phyloP scores from a whole-genome alignment of 2,888 invertebrate species.

The Catocala sponsa region DNA sequence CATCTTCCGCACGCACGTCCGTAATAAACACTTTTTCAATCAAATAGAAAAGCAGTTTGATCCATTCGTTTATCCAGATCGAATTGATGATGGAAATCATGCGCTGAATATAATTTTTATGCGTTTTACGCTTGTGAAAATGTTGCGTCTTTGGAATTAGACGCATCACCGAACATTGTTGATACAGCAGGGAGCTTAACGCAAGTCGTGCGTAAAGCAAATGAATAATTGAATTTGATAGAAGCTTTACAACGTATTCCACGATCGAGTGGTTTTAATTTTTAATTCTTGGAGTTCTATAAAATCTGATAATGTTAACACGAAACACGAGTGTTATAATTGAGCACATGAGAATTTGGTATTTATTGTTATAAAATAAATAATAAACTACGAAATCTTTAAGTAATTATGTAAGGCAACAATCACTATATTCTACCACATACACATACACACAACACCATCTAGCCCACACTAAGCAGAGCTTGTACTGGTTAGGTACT shows the following conservation, averaged over 20 bases:
- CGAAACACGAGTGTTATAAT: too few species aligned
- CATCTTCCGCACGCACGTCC: constrained; percentile 64
- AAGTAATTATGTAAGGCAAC: too few species aligned
- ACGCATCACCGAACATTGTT: constrained; percentile 35
- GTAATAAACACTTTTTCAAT: constrained; percentile 61
- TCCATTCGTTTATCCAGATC: constrained; percentile 15
- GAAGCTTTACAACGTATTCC: neutral
- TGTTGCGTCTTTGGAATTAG: constrained; percentile 22
- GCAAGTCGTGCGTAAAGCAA: constrained; percentile 8
- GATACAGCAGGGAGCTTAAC: constrained; percentile 12
- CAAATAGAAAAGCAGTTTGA: constrained; percentile 9
- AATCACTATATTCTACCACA: too few species aligned
- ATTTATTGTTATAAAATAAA: too few species aligned
- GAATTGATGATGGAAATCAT: constrained; percentile 41
- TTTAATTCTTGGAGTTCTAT: too few species aligned
- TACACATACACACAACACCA: too few species aligned
- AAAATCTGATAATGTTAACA: too few species aligned
- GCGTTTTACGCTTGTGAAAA: constrained; percentile 17
- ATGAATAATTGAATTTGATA: constrained; percentile 17
- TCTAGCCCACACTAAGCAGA: too few species aligned
- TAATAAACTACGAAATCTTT: too few species aligned
- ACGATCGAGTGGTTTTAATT: too few species aligned
- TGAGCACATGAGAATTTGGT: too few species aligned
- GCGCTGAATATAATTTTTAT: constrained; percentile 39
- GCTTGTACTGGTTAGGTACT: too few species aligned